Conservation (phyloP, 2,888 invertebrate genomes). For the Norana najaformis region DNA sequence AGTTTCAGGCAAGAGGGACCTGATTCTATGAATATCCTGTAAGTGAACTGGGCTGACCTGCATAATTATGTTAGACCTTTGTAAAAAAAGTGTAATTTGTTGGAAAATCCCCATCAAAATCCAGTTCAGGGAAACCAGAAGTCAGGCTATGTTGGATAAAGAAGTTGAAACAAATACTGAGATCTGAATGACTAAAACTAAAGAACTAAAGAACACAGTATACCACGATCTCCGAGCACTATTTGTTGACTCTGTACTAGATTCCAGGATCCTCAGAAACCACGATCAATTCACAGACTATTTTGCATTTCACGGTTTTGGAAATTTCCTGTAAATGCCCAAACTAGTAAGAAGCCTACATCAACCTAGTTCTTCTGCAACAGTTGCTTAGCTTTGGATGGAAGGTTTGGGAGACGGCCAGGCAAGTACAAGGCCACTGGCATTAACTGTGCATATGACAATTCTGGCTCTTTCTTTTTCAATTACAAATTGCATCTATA, state of each 20-base stretch:
- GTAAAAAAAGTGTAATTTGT: no score
- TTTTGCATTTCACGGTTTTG: neutral
- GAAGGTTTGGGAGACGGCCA: neutral
- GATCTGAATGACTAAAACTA: neutral
- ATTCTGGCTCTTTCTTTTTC: neutral
- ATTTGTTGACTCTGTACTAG: neutral
- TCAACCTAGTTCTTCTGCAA: neutral
- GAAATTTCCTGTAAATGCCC: neutral
- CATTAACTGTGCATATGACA: neutral
- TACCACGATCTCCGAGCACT: neutral
- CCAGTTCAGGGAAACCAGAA: neutral
- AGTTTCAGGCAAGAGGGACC: no score
- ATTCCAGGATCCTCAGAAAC: neutral
- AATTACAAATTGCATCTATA: neutral
- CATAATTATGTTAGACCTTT: no score
- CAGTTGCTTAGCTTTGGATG: neutral
- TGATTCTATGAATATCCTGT: no score
- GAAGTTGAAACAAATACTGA: neutral
- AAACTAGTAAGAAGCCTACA: neutral
- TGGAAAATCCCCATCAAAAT: no score
- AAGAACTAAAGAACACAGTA: neutral
- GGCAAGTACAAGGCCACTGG: neutral
- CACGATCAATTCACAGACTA: neutral
- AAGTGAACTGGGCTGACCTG: no score
- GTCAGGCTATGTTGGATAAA: neutral